These are phyloP conservation scores for Vanacampus margaritifer DNA, from an alignment of 2,113 vertebrate species.

Conservation along the genomic window DNA sequence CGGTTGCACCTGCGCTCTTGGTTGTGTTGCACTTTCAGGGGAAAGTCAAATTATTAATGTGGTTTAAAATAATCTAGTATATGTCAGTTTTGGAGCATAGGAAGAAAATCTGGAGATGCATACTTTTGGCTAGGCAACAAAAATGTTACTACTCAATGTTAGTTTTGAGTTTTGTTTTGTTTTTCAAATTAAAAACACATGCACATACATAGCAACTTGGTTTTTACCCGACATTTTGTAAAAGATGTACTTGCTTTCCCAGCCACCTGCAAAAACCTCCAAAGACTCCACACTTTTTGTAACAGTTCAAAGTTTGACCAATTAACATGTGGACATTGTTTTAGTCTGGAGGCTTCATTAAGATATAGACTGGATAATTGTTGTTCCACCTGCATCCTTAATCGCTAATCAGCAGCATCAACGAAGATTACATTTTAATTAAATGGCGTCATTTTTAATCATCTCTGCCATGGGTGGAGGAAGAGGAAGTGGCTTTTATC, in stretches of 20 bases:
- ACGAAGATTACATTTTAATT: constrained; percentile 67
- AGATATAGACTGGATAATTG: constrained; percentile 17
- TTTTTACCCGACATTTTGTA: too few relatives aligned
- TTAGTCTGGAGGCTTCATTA: constrained; percentile 35
- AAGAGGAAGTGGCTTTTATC: constrained; percentile 51
- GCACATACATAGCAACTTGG: too few relatives aligned
- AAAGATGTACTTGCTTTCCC: too few relatives aligned
- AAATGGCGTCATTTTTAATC: constrained; percentile 66
- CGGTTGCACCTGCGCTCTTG: constrained; percentile 1
- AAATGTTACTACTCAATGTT: too few relatives aligned
- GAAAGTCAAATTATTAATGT: background rate
- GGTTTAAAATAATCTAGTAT: background rate
- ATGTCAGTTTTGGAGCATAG: too few relatives aligned
- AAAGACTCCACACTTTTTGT: background rate
- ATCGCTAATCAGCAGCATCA: constrained; percentile 58
- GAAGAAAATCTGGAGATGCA: too few relatives aligned
- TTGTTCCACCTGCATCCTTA: constrained; percentile 5
- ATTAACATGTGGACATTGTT: background rate
- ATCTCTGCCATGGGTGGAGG: constrained; percentile 44
- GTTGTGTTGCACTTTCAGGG: background rate
- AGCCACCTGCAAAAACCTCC: too few relatives aligned
- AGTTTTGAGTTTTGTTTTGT: too few relatives aligned
- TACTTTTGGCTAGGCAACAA: too few relatives aligned
- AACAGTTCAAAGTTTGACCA: background rate
- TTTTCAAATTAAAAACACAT: background rate